Conservation (phyloP, 2,797 vertebrate genomes). For the Sebastes nivosus region DNA sequence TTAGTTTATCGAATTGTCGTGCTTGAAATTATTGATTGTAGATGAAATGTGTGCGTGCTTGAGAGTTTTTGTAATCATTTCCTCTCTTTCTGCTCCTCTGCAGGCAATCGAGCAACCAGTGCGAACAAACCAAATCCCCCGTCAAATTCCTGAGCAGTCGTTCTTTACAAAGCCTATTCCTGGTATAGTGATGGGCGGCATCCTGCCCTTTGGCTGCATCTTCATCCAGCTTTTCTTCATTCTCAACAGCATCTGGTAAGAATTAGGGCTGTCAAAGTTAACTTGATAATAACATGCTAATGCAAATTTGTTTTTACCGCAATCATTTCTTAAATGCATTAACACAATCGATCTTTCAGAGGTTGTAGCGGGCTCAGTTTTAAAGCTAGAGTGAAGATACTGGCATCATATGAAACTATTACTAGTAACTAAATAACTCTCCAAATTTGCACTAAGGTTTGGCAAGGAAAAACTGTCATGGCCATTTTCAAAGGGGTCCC, state of each 20-base stretch:
- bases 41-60: not conserved
- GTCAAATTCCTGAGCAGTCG: constrained; percentile 88
- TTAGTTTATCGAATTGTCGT: not conserved
- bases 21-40: not conserved
- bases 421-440: too few relatives aligned
- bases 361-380: too few relatives aligned
- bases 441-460: too few relatives aligned
- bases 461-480: too few relatives aligned
- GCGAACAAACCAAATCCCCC: constrained; percentile 89
- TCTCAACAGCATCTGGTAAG: constrained; percentile 94
- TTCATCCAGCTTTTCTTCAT: constrained; percentile 96
- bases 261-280: not conserved
- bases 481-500: too few relatives aligned
- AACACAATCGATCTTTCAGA: too few relatives aligned
- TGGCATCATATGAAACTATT: too few relatives aligned
- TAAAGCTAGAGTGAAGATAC: too few relatives aligned
- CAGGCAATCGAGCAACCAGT: constrained; percentile 90
- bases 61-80: not conserved
- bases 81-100: not conserved
- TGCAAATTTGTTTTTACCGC: fast-evolving
- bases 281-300: fast-evolving
- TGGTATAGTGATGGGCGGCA: constrained; percentile 90
- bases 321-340: too few relatives aligned
- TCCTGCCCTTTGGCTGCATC: constrained; percentile 93
- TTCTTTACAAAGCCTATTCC: constrained; percentile 90